Conservation (phyloP, 2,888 invertebrate species). For the Iselma pallidipennis region DNA sequence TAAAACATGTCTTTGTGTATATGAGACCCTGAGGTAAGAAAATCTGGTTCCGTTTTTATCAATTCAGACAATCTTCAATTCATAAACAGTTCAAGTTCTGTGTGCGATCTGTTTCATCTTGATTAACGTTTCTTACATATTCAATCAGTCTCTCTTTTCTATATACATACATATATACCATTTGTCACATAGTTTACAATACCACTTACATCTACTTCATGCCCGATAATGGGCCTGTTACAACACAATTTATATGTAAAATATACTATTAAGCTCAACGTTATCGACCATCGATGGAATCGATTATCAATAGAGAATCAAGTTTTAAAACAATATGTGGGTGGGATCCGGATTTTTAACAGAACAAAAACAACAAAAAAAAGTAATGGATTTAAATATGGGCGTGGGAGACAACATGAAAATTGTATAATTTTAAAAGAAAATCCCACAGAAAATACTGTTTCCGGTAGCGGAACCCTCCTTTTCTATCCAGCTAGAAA, state of each 20-base stretch:
- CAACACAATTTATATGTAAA: slow-evolving; percentile 24
- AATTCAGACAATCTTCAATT: slow-evolving; percentile 3
- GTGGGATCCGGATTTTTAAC: neutral
- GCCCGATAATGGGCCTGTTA: slow-evolving; percentile 20
- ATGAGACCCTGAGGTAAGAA: neutral
- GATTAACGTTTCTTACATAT: slow-evolving; percentile 1
- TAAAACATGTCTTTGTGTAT: neutral
- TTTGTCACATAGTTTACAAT: slow-evolving; percentile 20
- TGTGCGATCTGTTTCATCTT: slow-evolving; percentile 2
- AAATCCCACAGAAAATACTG: neutral
- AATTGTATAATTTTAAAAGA: neutral
- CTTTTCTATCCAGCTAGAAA: no score
- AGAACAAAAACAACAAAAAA: neutral
- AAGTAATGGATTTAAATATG: neutral
- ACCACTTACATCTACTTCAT: slow-evolving; percentile 21
- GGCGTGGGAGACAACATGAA: neutral
- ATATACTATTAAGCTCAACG: slow-evolving; percentile 15
- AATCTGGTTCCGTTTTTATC: slow-evolving; percentile 2
- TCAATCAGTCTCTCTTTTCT: slow-evolving; percentile 1
- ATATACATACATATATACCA: slow-evolving; percentile 10
- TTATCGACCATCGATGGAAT: slow-evolving; percentile 20
- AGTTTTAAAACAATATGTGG: neutral
- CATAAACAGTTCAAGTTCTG: slow-evolving; percentile 3
- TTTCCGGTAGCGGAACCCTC: neutral
- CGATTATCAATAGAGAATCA: slow-evolving; percentile 18